Evolutionary conservation across 2,888 invertebrate species (phyloP).

Genomic region (Erebia palarica): DNA sequence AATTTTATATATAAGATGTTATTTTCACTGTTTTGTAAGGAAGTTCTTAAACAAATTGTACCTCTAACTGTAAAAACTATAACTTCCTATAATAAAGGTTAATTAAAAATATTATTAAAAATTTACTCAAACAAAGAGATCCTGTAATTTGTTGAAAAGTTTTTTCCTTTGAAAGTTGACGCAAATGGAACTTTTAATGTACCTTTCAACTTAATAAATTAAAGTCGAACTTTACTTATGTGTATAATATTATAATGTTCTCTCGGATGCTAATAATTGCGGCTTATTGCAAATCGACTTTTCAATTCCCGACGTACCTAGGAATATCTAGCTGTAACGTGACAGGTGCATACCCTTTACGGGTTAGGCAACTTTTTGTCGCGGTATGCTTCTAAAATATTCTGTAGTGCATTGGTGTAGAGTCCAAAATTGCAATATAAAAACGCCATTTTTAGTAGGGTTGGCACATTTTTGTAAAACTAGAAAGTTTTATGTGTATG

Average conservation of each 20-base stretch:
- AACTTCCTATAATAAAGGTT: too few species aligned
- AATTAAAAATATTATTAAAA: background rate
- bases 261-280: conserved; percentile 11
- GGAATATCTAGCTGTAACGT: conserved; percentile 56
- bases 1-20: too few species aligned
- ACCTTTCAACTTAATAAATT: background rate
- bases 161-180: background rate
- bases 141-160: background rate
- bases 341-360: conserved; percentile 75
- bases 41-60: too few species aligned
- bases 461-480: background rate
- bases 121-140: too few species aligned
- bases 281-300: conserved; percentile 19
- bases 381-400: conserved; percentile 49
- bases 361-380: conserved; percentile 60
- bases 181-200: background rate
- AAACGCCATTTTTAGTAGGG: conserved; percentile 28
- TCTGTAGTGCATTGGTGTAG: conserved; percentile 54
- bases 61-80: too few species aligned
- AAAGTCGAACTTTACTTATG: conserved; percentile 8
- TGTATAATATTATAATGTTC: conserved; percentile 2
- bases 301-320: conserved; percentile 33
- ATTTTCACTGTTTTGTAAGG: too few species aligned
- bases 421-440: conserved; percentile 51
- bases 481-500: too few species aligned